Evolutionary conservation across 2,113 vertebrate genomes (phyloP).

Genomic region (Chloebia gouldiae): DNA sequence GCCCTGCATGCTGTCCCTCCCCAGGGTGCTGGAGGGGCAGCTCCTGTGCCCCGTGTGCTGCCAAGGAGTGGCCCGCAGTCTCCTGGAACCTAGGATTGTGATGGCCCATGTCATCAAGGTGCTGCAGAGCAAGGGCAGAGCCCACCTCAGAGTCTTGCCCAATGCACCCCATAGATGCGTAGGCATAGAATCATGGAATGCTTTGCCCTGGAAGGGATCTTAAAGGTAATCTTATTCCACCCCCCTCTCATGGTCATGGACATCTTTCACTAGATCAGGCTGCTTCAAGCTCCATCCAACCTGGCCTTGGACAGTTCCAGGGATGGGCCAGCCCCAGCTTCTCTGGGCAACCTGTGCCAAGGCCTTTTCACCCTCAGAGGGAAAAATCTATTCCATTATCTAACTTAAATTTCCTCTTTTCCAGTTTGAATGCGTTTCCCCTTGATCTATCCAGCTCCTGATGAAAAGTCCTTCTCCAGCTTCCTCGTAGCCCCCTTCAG

Average conservation of each 20-base stretch:
- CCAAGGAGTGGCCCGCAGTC: constrained; percentile 69
- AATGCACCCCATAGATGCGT: constrained; percentile 55
- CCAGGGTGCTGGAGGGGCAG: constrained; percentile 53
- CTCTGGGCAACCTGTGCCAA: no score
- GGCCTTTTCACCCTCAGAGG: background rate
- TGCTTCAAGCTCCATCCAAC: background rate
- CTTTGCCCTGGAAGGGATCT: background rate
- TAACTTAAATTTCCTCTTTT: background rate
- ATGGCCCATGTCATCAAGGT: constrained; percentile 76
- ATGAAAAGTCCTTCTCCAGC: background rate
- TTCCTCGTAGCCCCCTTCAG: background rate
- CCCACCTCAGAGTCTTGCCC: constrained; percentile 59
- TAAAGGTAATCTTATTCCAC: background rate
- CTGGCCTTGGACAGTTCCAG: background rate
- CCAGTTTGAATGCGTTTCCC: background rate
- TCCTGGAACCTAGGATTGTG: constrained; percentile 74
- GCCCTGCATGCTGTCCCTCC: constrained; percentile 73
- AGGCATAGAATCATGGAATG: background rate
- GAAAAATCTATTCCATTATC: background rate
- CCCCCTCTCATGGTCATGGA: background rate
- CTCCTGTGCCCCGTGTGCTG: constrained; percentile 80
- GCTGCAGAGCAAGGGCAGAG: constrained; percentile 54
- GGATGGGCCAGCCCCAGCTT: background rate
- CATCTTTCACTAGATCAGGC: background rate
- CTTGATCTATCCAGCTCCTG: background rate